These are phyloP conservation scores for Ceuthmochares aereus DNA, from an alignment of 2,113 vertebrate species.

Conservation along the genomic window DNA sequence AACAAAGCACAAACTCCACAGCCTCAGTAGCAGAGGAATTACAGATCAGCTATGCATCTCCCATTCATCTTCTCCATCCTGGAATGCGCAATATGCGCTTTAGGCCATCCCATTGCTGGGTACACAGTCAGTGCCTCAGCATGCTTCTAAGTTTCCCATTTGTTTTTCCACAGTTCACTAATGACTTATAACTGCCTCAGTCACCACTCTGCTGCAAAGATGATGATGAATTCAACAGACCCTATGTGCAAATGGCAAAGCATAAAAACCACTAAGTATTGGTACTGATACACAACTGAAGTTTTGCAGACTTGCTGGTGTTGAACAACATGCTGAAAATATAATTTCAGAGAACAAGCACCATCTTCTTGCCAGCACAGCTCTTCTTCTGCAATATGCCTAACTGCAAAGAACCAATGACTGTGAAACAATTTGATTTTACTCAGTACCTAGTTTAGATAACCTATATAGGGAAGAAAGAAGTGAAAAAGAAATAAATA, in stretches of 20 bases:
- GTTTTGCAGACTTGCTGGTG: background rate
- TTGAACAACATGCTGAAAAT: background rate
- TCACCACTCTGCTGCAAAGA: background rate
- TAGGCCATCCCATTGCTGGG: slow-evolving; percentile 22
- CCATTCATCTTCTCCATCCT: slow-evolving; percentile 22
- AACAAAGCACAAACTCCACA: background rate
- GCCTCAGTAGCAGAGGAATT: background rate
- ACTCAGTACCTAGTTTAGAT: background rate
- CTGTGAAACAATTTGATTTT: background rate
- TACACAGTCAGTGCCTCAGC: background rate
- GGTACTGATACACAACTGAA: background rate
- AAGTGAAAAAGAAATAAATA: background rate
- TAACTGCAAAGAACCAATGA: background rate
- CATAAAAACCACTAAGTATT: background rate
- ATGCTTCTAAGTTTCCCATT: background rate
- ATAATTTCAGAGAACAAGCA: background rate
- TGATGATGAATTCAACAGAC: background rate
- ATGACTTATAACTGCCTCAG: background rate
- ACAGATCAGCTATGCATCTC: background rate
- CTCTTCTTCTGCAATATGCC: background rate
- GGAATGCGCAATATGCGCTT: slow-evolving; percentile 54
- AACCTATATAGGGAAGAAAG: background rate
- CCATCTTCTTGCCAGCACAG: background rate
- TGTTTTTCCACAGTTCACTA: background rate
- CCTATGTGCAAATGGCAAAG: background rate